phyloP scores from a whole-genome alignment of 1,140 invertebrate genomes.

The Diabrotica undecimpunctata region DNA sequence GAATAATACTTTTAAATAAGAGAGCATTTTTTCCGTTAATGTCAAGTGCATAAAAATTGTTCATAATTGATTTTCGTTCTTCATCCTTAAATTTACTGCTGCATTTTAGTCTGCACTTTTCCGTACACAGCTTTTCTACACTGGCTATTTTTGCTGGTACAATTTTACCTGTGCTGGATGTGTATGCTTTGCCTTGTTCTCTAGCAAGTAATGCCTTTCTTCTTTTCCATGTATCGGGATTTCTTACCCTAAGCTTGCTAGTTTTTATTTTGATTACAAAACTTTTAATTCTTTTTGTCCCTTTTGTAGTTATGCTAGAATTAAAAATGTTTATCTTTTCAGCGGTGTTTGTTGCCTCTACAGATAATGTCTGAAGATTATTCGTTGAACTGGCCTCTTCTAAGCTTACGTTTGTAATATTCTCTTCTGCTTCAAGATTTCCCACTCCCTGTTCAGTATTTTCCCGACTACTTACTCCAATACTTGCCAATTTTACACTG shows the following conservation, averaged over 20 bases:
- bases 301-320: not conserved
- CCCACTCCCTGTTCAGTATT: too few species aligned
- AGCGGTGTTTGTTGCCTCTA: not conserved
- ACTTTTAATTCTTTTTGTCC: too few species aligned
- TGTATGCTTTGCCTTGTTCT: not conserved
- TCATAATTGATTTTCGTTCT: slow-evolving; percentile 2
- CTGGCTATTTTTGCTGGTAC: not conserved
- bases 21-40: slow-evolving; percentile 50
- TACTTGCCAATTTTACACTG: not conserved
- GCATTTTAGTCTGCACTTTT: not conserved
- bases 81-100: not conserved
- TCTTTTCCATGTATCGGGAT: slow-evolving; percentile 1
- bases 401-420: not conserved
- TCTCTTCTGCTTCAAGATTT: not conserved
- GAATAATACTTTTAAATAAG: slow-evolving; percentile 6
- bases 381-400: not conserved
- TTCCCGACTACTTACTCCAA: not conserved
- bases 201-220: not conserved
- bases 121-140: not conserved
- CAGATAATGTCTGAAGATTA: not conserved
- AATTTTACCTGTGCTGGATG: not conserved
- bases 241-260: not conserved
- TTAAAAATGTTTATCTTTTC: not conserved
- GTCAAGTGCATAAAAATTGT: not conserved
- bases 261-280: not conserved